Percentiles rank a stretch among this genome's conserved stretches.
Conservation (phyloP, 2,113 vertebrate species). For the Eurystomus gularis region DNA sequence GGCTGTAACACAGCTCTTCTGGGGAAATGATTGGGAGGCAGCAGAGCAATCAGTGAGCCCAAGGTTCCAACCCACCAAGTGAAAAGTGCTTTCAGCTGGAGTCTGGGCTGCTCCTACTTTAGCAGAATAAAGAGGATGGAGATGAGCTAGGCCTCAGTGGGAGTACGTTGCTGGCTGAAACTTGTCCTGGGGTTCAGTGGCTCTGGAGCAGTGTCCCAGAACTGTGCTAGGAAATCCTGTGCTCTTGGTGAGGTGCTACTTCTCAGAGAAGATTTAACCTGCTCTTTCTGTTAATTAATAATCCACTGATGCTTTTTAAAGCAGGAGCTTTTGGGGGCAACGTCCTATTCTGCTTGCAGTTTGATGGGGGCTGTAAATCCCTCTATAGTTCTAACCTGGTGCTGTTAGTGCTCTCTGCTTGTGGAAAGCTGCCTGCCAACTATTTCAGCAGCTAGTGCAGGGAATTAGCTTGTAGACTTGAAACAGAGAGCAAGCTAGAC, state of each 20-base stretch:
- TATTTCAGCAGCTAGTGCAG: not conserved
- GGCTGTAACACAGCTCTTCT: not conserved
- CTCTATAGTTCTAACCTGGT: not conserved
- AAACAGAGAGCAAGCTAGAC: not conserved
- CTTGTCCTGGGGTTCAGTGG: not conserved
- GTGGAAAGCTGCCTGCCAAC: not conserved
- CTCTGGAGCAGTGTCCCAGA: not conserved
- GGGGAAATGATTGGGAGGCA: not conserved
- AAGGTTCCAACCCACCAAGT: not conserved
- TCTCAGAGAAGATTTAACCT: not conserved
- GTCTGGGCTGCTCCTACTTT: not conserved
- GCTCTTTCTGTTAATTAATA: not conserved
- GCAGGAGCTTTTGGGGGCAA: not conserved
- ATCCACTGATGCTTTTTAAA: not conserved
- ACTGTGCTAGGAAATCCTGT: not conserved
- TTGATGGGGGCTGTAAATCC: not conserved
- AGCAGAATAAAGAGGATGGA: not conserved
- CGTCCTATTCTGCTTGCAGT: not conserved
- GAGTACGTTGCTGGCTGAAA: rapidly evolving
- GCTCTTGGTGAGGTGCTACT: not conserved
- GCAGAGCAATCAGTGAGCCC: rapidly evolving
- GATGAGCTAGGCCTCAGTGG: rapidly evolving
- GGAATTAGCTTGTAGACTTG: not conserved
- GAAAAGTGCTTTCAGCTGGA: slow-evolving; percentile 28
- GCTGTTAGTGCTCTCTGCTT: not conserved